Base-by-base conservation (phyloP, 2,888 invertebrate species). In the Hypomecis punctinalis region DNA sequence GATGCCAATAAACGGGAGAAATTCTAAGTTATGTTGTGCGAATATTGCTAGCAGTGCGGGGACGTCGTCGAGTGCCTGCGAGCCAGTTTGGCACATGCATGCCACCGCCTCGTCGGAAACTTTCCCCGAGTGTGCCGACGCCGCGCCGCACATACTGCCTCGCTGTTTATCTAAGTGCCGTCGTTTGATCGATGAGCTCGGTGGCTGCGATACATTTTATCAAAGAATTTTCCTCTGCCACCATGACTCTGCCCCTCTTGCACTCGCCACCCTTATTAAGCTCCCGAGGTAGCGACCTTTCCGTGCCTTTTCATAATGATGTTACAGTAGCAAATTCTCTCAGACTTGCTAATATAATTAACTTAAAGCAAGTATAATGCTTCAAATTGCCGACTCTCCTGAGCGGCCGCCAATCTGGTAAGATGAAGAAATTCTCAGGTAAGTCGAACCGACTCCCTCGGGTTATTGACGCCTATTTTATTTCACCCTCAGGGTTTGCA, bases 161-260 rank as follows among this genome's bases (percentile, higher is more conserved):
- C 61, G 63, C 63, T 66, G 71, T 68, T 73, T 69, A 63, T 66
- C 65, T 70, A 68, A 72, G 72, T 76, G 72, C 67, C 62, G 72
- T 75, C 67, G 71, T 85, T 86, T 89, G 90, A 90, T 90, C 87
- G 88, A 90, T 89, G 87, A 83, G 81, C 79, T 82, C 75, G 70
- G 82, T 86, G 82, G 76, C 83, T 76, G 74, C 79, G 82, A 84
- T 84, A 85, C 79, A 82, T 86, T 83, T 82, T 79, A 79, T 77
- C 66, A 65, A 60, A 79, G 76, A 81, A 79, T 74, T 78, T 76
- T 66, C 60, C 47, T 53, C 57, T 35, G 73, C 74, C 73, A 71
- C 72, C 69, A 67, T 69, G 62, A 68, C 74, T 72, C 73, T 70
- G 69, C 73, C 72, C 73, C 69, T 55, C 61, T 61, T 64, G 62